Conservation (phyloP, 2,888 invertebrate genomes). For the Troilus luridus region DNA sequence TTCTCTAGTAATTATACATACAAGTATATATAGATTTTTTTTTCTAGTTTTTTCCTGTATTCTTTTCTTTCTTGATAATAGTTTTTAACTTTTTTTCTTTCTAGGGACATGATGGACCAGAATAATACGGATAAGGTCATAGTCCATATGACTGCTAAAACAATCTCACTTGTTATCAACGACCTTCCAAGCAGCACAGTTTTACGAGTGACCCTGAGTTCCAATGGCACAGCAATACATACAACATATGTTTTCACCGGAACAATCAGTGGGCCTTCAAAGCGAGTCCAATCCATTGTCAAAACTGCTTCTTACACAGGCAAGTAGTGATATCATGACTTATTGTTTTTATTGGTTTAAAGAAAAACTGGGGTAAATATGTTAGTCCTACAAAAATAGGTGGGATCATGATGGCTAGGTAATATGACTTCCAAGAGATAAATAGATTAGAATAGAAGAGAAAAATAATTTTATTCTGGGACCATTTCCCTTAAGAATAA, state of each 20-base stretch:
- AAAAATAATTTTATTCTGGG: too few species aligned
- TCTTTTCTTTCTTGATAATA: background rate
- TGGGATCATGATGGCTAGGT: too few species aligned
- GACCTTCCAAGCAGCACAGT: slow-evolving; percentile 62
- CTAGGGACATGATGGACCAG: slow-evolving; percentile 47
- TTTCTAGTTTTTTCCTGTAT: background rate
- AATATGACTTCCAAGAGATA: too few species aligned
- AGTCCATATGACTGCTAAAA: slow-evolving; percentile 63
- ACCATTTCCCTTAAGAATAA: too few species aligned
- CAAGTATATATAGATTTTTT: too few species aligned
- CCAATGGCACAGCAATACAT: background rate
- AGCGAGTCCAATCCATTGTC: slow-evolving; percentile 11
- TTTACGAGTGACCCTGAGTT: slow-evolving; percentile 58
- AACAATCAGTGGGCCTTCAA: slow-evolving; percentile 54
- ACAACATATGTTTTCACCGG: slow-evolving; percentile 61
- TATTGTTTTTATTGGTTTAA: background rate
- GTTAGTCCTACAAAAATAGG: too few species aligned
- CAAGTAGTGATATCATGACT: background rate
- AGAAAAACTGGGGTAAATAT: too few species aligned
- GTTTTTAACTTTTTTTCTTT: background rate
- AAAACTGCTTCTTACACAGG: slow-evolving; percentile 39
- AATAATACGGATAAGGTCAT: slow-evolving; percentile 49
- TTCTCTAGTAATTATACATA: too few species aligned
- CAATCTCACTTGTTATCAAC: slow-evolving; percentile 61
- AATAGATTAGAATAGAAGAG: too few species aligned